A percentile compares a stretch with the other conserved stretches of the same genome.
Evolutionary conservation across 2,888 invertebrate species (phyloP).

Genomic region (Opisthograptis luteolata): DNA sequence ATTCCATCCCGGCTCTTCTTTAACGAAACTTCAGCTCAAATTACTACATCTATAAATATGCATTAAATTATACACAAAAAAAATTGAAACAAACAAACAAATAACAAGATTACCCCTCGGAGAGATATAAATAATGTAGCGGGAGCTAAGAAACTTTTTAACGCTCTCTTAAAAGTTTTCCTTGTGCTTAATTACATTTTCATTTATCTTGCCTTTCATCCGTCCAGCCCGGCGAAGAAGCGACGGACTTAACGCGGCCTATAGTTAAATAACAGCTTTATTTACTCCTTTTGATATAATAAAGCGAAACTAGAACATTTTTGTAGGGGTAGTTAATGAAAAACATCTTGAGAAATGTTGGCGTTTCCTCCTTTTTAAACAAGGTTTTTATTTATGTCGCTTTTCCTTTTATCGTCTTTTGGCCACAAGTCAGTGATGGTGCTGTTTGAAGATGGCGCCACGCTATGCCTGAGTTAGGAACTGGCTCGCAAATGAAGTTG

Average conservation of each 20-base stretch:
- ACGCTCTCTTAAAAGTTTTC: conserved; percentile 71
- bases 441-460: too few relatives aligned
- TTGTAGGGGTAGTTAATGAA: conserved; percentile 13
- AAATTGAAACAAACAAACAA: conserved; percentile 50
- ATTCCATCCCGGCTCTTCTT: background rate
- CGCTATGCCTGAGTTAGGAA: too few relatives aligned
- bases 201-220: conserved; percentile 73
- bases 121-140: conserved; percentile 72
- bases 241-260: conserved; percentile 44
- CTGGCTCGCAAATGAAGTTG: too few relatives aligned
- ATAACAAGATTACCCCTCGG: conserved; percentile 64
- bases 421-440: too few relatives aligned
- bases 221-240: conserved; percentile 45
- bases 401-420: too few relatives aligned
- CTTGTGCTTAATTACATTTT: conserved; percentile 78
- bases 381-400: too few relatives aligned
- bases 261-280: conserved; percentile 44
- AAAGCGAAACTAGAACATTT: conserved; percentile 16
- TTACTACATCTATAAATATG: conserved; percentile 29
- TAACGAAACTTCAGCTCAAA: conserved; percentile 13
- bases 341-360: background rate
- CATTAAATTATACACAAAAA: conserved; percentile 47
- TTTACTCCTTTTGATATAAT: conserved; percentile 24
- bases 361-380: too few relatives aligned
- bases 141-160: conserved; percentile 69